Conservation (phyloP, 1,140 invertebrate genomes). For the Heliconius congener region DNA sequence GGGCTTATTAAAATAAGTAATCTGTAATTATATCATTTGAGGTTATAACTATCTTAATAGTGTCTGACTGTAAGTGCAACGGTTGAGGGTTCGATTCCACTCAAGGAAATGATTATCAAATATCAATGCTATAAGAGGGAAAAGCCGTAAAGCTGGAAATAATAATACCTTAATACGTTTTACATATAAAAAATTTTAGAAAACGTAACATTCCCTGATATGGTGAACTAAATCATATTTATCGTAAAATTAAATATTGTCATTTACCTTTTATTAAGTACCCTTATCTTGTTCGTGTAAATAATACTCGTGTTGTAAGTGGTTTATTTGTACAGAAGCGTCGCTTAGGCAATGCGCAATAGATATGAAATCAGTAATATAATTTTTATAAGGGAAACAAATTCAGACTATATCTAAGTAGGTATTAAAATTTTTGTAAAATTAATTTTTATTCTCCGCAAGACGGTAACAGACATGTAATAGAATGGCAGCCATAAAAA, state of each 20-base stretch:
- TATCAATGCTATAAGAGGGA: neutral
- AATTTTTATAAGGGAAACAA: neutral
- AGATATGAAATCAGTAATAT: neutral
- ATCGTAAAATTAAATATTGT: neutral
- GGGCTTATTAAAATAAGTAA: too few species aligned
- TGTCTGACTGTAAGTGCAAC: too few species aligned
- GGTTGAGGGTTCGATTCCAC: too few species aligned
- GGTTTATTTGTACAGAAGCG: slow-evolving; percentile 1
- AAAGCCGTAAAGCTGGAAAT: too few species aligned
- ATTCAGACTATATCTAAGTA: too few species aligned
- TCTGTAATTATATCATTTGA: too few species aligned
- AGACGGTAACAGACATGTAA: too few species aligned
- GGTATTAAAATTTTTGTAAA: too few species aligned
- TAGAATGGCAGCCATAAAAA: too few species aligned
- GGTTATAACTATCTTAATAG: too few species aligned
- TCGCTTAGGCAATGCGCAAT: neutral
- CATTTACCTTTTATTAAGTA: neutral
- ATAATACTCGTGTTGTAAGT: neutral
- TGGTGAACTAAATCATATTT: neutral
- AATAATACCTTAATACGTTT: neutral
- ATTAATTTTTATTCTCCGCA: too few species aligned
- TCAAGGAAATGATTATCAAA: neutral
- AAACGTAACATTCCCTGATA: neutral
- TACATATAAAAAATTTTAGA: neutral
- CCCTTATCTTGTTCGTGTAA: neutral